Conservation (phyloP, 2,797 vertebrate species). For the Labroides dimidiatus region DNA sequence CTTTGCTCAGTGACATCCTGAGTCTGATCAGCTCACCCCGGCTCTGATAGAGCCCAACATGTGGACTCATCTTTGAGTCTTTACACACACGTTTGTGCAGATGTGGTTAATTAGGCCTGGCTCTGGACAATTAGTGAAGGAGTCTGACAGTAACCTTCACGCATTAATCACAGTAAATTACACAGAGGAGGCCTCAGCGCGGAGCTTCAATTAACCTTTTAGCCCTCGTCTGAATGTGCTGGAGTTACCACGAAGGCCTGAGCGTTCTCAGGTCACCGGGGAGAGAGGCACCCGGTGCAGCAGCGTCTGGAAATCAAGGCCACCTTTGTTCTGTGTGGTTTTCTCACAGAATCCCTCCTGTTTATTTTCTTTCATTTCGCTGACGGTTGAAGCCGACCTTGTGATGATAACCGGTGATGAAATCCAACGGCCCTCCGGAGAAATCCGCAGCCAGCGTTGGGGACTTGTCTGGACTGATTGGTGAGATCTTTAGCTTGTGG, state of each 20-base stretch:
- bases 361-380: constrained; percentile 74
- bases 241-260: constrained; percentile 63
- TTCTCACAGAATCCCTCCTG: constrained; percentile 45
- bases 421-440: constrained; percentile 38
- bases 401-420: constrained; percentile 46
- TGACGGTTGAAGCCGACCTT: constrained; percentile 52
- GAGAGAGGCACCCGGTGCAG: constrained; percentile 59
- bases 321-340: constrained; percentile 70
- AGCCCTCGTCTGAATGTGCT: constrained; percentile 77
- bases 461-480: constrained; percentile 47
- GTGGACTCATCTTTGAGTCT: constrained; percentile 16
- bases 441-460: constrained; percentile 43
- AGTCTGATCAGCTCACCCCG: neutral
- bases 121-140: constrained; percentile 83
- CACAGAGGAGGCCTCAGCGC: constrained; percentile 82
- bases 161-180: constrained; percentile 88
- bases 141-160: constrained; percentile 83
- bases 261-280: constrained; percentile 71
- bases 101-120: constrained; percentile 81
- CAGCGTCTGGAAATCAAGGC: constrained; percentile 73
- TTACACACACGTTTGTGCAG: constrained; percentile 70
- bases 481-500: constrained; percentile 47
- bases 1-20: neutral
- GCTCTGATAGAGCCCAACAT: constrained; percentile 22
- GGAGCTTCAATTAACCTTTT: constrained; percentile 86